phyloP scores from a whole-genome alignment of 1,140 invertebrate genomes.

The Bathynomus jamesi region DNA sequence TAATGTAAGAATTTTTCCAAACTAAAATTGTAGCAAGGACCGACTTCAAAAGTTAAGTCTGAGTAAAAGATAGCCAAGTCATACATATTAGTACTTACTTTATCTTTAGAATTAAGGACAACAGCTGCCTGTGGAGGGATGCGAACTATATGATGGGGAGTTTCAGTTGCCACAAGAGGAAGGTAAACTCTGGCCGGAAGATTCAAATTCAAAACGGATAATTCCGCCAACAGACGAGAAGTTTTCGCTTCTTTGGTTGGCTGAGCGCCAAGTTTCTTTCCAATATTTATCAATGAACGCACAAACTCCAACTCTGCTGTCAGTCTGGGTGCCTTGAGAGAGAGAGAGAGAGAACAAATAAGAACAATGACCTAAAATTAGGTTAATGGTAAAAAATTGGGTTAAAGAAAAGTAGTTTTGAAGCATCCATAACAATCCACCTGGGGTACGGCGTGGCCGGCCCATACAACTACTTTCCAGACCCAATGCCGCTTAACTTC shows the following conservation, averaged over 20 bases:
- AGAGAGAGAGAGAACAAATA: conserved; percentile 39
- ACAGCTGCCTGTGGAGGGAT: conserved; percentile 90
- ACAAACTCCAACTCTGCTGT: conserved; percentile 79
- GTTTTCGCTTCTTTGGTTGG: conserved; percentile 92
- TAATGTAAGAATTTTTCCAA: no score
- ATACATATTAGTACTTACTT: no score
- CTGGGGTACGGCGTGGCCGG: no score
- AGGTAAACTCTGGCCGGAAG: conserved; percentile 95
- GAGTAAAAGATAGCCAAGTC: no score
- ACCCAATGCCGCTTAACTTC: no score
- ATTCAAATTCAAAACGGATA: conserved; percentile 90
- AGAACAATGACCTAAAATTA: no score
- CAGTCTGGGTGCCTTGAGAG: conserved; percentile 70
- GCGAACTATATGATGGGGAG: conserved; percentile 74
- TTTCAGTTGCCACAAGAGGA: conserved; percentile 58
- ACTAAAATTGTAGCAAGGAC: no score
- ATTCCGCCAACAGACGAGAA: conserved; percentile 77
- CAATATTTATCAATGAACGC: conserved; percentile 76
- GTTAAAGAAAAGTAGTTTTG: no score
- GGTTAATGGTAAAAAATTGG: no score
- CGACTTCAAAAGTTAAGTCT: no score
- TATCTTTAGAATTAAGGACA: conserved; percentile 98
- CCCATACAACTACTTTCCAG: no score
- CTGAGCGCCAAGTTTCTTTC: conserved; percentile 77
- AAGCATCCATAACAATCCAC: no score